Percentiles rank a stretch among this genome's conserved stretches.
phyloP scores from a whole-genome alignment of 2,888 invertebrate species.

The Trichogramma evanescens region DNA sequence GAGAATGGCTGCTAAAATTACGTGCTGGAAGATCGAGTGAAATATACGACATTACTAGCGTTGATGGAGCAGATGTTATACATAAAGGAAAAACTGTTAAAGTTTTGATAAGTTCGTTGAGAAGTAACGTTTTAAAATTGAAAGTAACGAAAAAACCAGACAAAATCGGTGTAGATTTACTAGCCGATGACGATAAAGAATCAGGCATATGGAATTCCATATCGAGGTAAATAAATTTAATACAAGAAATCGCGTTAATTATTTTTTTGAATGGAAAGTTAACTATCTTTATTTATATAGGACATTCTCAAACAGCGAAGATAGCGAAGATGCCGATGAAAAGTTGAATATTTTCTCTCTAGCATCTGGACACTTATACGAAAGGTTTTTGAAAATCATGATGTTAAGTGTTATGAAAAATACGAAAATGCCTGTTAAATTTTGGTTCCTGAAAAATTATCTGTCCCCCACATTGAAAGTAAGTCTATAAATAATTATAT shows the following conservation, averaged over 20 bases:
- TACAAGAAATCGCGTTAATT: neutral
- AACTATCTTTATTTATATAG: conserved; percentile 27
- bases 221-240: conserved; percentile 59
- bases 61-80: conserved; percentile 51
- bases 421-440: conserved; percentile 93
- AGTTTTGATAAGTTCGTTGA: conserved; percentile 73
- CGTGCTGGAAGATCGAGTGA: conserved; percentile 91
- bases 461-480: conserved; percentile 93
- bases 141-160: conserved; percentile 87
- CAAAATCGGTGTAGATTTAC: conserved; percentile 76
- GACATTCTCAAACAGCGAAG: conserved; percentile 46
- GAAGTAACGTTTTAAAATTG: conserved; percentile 85
- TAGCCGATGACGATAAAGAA: conserved; percentile 69
- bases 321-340: conserved; percentile 63
- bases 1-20: conserved; percentile 84
- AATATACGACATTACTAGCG: conserved; percentile 75
- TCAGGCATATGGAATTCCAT: conserved; percentile 91
- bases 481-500: conserved; percentile 22
- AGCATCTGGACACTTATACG: conserved; percentile 97
- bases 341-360: conserved; percentile 95
- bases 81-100: conserved; percentile 53
- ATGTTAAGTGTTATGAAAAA: conserved; percentile 95
- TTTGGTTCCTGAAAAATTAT: conserved; percentile 99
- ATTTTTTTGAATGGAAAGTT: neutral
- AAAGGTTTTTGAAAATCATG: conserved; percentile 94